Percentiles rank a stretch among this genome's conserved stretches.
These are phyloP conservation scores for Zapornia atra DNA, from an alignment of 2,113 vertebrate genomes.

Conservation along the genomic window DNA sequence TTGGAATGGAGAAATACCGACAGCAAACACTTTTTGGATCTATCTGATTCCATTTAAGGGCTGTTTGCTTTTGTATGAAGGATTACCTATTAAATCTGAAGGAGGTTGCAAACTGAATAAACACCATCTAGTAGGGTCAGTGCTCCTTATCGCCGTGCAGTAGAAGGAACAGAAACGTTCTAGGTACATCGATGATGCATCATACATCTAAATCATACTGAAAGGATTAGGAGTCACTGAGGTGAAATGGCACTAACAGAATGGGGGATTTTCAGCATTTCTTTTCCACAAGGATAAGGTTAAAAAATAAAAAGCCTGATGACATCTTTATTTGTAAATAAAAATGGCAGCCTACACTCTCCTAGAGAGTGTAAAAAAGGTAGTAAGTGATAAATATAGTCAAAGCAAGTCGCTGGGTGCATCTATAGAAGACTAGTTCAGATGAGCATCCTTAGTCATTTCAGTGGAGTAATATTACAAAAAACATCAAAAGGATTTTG, in stretches of 20 bases:
- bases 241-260: not conserved
- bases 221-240: not conserved
- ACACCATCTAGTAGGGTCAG: constrained; percentile 29
- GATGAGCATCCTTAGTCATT: not conserved
- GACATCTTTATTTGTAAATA: not conserved
- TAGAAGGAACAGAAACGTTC: not conserved
- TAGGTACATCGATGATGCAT: not conserved
- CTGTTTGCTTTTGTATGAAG: constrained; percentile 51
- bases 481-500: not conserved
- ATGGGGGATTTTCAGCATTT: not conserved
- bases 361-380: not conserved
- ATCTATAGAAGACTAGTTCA: not conserved
- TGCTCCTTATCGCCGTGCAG: not conserved
- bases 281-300: not conserved
- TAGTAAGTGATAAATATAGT: not conserved
- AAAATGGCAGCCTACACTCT: not conserved
- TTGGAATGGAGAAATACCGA: constrained; percentile 24
- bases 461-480: not conserved
- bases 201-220: not conserved
- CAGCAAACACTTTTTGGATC: constrained; percentile 45
- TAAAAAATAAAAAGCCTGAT: not conserved
- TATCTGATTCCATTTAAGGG: constrained; percentile 17
- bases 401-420: not conserved
- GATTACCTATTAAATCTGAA: constrained; percentile 54
- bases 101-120: constrained; percentile 56